A percentile compares a stretch with the other conserved stretches of the same genome.
Conservation (phyloP, 1,140 invertebrate genomes). For the Bombus impatiens region DNA sequence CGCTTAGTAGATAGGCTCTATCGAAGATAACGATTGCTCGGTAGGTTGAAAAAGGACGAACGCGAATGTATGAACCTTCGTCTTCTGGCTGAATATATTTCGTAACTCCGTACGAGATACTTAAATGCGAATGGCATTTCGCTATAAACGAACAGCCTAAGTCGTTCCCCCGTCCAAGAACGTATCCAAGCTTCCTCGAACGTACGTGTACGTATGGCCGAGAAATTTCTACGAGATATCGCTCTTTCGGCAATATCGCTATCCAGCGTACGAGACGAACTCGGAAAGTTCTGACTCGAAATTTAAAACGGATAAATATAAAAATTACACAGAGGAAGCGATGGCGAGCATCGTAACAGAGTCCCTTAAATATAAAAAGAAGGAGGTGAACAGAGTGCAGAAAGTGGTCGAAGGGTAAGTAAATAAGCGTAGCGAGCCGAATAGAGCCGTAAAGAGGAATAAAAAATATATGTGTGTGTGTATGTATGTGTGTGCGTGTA, state of each 20-base stretch:
- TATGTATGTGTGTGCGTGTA: rapidly evolving
- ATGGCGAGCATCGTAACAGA: not conserved
- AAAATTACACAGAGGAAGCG: no score
- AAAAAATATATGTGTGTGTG: not conserved
- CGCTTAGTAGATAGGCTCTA: not conserved
- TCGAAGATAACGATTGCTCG: no score
- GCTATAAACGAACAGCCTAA: not conserved
- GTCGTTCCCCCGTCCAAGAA: no score
- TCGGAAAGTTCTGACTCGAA: no score
- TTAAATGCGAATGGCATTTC: not conserved
- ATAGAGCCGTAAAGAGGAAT: not conserved
- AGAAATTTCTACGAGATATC: not conserved
- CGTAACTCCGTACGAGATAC: not conserved
- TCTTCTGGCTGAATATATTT: not conserved
- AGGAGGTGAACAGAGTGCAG: not conserved
- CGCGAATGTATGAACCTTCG: no score
- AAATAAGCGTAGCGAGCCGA: not conserved
- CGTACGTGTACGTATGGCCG: not conserved
- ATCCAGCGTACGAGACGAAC: not conserved
- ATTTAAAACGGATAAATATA: not conserved
- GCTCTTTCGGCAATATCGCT: no score
- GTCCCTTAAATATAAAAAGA: not conserved
- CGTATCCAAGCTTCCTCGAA: not conserved
- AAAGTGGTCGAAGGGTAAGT: not conserved
- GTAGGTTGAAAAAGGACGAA: no score